These are phyloP conservation scores for Harmothoe impar DNA, from an alignment of 2,888 invertebrate species.

Conservation along the genomic window DNA sequence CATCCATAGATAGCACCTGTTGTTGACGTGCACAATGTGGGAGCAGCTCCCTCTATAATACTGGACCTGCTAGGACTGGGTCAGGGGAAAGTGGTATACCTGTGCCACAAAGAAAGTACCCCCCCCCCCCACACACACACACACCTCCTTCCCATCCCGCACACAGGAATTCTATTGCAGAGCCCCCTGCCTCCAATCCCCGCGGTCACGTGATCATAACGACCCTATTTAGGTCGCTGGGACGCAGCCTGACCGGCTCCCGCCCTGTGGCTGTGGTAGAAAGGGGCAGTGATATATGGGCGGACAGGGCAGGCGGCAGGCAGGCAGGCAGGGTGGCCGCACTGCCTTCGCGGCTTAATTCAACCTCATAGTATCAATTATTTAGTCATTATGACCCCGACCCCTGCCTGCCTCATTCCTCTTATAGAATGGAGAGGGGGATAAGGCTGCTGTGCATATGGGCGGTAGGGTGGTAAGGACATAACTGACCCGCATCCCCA, in stretches of 20 bases:
- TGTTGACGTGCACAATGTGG: too few relatives aligned
- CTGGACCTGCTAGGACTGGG: too few relatives aligned
- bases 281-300: constrained; percentile 19
- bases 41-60: too few relatives aligned
- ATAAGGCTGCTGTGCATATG: constrained; percentile 8
- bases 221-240: neutral
- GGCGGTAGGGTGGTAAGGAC: neutral
- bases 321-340: neutral
- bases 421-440: neutral
- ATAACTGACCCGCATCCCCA: neutral
- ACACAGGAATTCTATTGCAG: constrained; percentile 1
- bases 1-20: too few relatives aligned
- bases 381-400: constrained; percentile 31
- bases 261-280: neutral
- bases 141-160: neutral
- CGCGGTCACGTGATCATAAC: constrained; percentile 4
- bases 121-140: neutral
- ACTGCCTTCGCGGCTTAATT: constrained; percentile 4
- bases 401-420: constrained; percentile 4
- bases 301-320: neutral
- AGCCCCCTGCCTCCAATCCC: neutral
- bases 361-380: constrained; percentile 25
- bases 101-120: neutral
- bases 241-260: neutral
- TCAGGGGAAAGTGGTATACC: neutral